These are phyloP conservation scores for Ptyas mucosa DNA, from an alignment of 2,113 vertebrate species.

Conservation along the genomic window DNA sequence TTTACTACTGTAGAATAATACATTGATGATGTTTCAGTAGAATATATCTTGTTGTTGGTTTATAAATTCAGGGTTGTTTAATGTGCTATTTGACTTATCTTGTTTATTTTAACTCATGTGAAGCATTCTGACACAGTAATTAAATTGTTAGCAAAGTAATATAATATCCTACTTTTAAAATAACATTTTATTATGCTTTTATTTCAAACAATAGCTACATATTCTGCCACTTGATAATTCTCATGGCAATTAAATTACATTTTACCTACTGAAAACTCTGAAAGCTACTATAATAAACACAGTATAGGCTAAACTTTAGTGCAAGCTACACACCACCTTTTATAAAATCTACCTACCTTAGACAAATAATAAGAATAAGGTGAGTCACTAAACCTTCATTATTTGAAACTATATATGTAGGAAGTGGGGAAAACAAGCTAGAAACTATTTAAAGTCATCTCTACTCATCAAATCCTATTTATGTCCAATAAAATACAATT, in stretches of 20 bases:
- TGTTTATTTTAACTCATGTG: slow-evolving; percentile 44
- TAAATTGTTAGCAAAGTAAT: neutral
- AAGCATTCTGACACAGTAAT: slow-evolving; percentile 35
- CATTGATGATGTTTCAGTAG: slow-evolving; percentile 66
- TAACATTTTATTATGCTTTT: neutral
- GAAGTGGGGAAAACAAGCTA: neutral
- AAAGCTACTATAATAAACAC: neutral
- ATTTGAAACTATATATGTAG: neutral
- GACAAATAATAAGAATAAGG: neutral
- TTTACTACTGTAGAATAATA: slow-evolving; percentile 56
- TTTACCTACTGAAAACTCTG: neutral
- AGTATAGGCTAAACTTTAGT: neutral
- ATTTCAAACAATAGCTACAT: neutral
- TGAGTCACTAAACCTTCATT: neutral
- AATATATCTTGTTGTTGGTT: slow-evolving; percentile 47
- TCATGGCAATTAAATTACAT: neutral
- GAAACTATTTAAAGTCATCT: slow-evolving; percentile 5
- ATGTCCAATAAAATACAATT: neutral
- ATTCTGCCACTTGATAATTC: neutral
- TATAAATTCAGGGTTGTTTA: slow-evolving; percentile 58
- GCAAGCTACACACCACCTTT: neutral
- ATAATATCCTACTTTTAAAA: neutral
- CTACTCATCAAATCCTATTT: neutral
- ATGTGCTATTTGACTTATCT: slow-evolving; percentile 41
- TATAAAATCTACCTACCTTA: neutral